phyloP scores from a whole-genome alignment of 2,797 vertebrate species.

The Acanthurus tractus region DNA sequence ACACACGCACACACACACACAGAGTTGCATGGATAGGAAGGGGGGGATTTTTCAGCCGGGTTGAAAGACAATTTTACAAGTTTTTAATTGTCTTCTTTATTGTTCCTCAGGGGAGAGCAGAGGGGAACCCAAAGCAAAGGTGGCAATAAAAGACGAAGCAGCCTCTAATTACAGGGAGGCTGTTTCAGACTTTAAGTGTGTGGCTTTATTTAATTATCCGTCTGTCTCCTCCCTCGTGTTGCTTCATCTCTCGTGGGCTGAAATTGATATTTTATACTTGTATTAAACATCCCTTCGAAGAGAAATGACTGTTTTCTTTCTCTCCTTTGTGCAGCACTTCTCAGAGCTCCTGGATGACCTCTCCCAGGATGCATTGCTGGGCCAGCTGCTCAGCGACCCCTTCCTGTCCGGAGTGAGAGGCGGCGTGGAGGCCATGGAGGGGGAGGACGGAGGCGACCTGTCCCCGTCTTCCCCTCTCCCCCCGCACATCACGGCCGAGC shows the following conservation, averaged over 20 bases:
- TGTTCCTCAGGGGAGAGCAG: neutral
- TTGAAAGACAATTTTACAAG: constrained; percentile 1
- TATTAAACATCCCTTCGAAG: neutral
- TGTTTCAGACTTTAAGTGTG: neutral
- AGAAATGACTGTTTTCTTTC: no score
- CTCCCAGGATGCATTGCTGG: constrained; percentile 93
- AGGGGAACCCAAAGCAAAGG: constrained; percentile 33
- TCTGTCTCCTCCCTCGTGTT: constrained; percentile 36
- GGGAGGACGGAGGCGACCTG: constrained; percentile 83
- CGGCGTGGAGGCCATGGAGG: constrained; percentile 89
- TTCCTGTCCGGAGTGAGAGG: constrained; percentile 92
- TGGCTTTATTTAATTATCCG: constrained; percentile 41
- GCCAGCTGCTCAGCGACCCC: constrained; percentile 96
- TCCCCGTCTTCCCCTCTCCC: constrained; percentile 89
- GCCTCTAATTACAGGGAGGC: constrained; percentile 54
- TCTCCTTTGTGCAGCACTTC: constrained; percentile 89
- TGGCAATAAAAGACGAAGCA: constrained; percentile 34
- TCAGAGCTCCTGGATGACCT: constrained; percentile 96
- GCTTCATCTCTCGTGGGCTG: neutral
- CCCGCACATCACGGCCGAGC: constrained; percentile 96
- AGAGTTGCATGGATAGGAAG: constrained; percentile 7
- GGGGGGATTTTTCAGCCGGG: neutral
- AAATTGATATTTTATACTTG: neutral
- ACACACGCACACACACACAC: constrained; percentile 32
- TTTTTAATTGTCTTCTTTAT: constrained; percentile 31